Base-by-base conservation (phyloP, 1,140 invertebrate genomes). In the Drosophila pallidifrons region DNA sequence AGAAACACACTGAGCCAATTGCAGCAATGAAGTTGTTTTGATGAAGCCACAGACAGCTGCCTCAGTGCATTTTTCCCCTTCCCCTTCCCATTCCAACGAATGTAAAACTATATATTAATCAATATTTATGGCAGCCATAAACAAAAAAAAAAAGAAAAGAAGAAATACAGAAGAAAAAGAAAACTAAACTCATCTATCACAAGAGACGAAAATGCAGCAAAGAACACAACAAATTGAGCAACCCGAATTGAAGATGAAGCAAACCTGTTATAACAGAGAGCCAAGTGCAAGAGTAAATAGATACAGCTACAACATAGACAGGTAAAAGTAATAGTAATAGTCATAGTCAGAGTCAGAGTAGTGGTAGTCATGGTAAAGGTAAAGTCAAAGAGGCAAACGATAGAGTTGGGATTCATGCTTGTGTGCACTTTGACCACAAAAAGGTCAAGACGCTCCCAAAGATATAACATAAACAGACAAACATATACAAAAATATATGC, bases 381-480 rank as follows among this genome's bases (percentile, higher is more conserved):
- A 47, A 35, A 74, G 65, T 60, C 76, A 57, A 74, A 75, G 67
- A 60, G 15, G 57, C 13, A 60, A 28, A 6, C 49, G 51, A 43
- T n/a, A 64, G 15, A 76, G 59, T 58, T 79, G 59, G 77, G 51
- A 80, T 88, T 83, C 83, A 88, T 88, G 83, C 85, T 89, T 89
- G 83, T 88, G 81, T 88, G 83, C 83, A 88, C 83, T 88, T 78
- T 88, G 83, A 88, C 83, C 83, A 89, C 83, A 89, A 88, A 88
- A 89, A 83, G 83, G 85, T 88, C 83, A 89, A 88, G 83, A 81
- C 63, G 79, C 73, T 80, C 32, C 58, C 63, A 75, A 87, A 76
- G 82, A 73, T 70, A 86, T 69, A 65, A 73, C 67, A 86, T 69
- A 65, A 64, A 65, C 61, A 64, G 63, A 66, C 66, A 65, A 38